A percentile compares a stretch with the other conserved stretches of the same genome.
These are phyloP conservation scores for Malacoraja senta DNA, from an alignment of 2,797 vertebrate species.

Conservation along the genomic window DNA sequence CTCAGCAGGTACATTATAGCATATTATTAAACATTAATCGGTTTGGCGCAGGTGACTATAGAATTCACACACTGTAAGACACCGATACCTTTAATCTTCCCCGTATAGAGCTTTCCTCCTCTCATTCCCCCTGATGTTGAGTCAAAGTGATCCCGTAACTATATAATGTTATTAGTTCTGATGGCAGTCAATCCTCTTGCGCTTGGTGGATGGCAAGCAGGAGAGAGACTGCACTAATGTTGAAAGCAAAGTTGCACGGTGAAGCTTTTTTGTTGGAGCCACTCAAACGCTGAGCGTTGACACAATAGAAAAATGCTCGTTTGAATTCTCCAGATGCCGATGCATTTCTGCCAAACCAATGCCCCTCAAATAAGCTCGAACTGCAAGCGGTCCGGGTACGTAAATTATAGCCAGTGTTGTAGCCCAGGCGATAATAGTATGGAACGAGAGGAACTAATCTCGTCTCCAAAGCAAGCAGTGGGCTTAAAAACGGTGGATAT, in stretches of 20 bases:
- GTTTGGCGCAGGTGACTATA: background rate
- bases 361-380: background rate
- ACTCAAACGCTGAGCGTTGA: background rate
- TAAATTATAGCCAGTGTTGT: background rate
- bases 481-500: background rate
- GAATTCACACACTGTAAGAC: background rate
- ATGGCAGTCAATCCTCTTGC: background rate
- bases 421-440: background rate
- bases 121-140: background rate
- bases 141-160: background rate
- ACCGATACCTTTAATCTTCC: slow-evolving; percentile 32
- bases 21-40: slow-evolving; percentile 18
- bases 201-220: background rate
- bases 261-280: background rate
- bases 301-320: too few species aligned
- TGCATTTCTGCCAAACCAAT: background rate
- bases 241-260: background rate
- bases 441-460: background rate
- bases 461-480: background rate
- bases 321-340: background rate
- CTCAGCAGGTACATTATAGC: background rate
- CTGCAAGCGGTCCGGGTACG: too few species aligned
- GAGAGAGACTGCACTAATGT: background rate
- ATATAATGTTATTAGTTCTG: background rate
- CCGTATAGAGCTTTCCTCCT: background rate